phyloP scores from a whole-genome alignment of 2,888 invertebrate genomes.

The Cantharis nigra region DNA sequence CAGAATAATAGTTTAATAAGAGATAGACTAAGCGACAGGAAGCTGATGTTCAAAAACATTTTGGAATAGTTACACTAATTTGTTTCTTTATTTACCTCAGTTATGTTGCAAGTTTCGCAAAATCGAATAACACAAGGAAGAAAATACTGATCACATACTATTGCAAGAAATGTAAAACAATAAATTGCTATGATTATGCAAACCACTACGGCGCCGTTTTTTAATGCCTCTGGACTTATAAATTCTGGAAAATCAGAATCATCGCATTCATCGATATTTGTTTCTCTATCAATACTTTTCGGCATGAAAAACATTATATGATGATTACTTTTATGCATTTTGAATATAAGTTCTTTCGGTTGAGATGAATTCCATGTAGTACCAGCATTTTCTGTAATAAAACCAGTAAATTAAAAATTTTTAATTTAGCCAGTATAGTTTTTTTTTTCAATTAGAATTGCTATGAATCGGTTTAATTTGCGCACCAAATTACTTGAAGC shows the following conservation, averaged over 20 bases:
- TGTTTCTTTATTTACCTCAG: conserved; percentile 59
- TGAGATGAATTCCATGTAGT: neutral
- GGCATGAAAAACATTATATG: neutral
- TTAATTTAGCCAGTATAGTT: neutral
- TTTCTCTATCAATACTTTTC: neutral
- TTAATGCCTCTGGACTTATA: conserved; percentile 67
- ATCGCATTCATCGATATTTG: neutral
- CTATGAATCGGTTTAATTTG: neutral
- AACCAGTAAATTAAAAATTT: neutral
- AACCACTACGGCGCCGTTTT: conserved; percentile 76
- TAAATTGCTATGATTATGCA: conserved; percentile 77
- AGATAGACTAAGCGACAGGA: too few species aligned
- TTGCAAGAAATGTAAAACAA: conserved; percentile 82
- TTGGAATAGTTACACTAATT: neutral
- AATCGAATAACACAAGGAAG: conserved; percentile 87
- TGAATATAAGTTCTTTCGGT: neutral
- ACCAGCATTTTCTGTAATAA: neutral
- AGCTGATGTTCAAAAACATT: neutral
- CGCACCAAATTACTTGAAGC: neutral
- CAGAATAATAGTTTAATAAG: too few species aligned
- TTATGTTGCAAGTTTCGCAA: conserved; percentile 76
- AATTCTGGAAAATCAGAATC: conserved; percentile 64
- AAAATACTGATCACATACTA: conserved; percentile 91
- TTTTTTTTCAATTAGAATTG: too few species aligned
- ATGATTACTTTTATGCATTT: neutral